Conservation (phyloP, 2,113 vertebrate species). For the Archilochus colubris region DNA sequence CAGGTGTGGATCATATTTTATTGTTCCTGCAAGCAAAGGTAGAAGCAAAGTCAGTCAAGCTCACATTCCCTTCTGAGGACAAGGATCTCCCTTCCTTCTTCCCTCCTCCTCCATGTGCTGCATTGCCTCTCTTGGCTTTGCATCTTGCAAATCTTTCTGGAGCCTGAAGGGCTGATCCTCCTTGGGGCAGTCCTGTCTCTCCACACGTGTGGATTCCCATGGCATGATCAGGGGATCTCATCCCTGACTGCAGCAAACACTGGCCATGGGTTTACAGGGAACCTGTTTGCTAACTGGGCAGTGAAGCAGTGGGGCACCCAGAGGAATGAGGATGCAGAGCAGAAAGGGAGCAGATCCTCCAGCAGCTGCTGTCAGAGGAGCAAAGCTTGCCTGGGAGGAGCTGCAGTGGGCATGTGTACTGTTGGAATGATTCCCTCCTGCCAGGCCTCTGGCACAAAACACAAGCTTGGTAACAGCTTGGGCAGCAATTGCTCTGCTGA, state of each 20-base stretch:
- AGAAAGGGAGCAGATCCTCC: neutral
- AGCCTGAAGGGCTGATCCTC: neutral
- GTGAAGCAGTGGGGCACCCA: neutral
- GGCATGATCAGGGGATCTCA: neutral
- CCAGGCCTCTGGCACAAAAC: neutral
- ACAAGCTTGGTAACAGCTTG: neutral
- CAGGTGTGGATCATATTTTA: neutral
- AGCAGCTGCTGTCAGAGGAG: neutral
- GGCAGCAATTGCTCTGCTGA: neutral
- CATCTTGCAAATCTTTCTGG: neutral
- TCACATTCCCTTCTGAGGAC: fast-evolving
- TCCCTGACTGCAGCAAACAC: neutral
- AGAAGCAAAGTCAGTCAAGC: neutral
- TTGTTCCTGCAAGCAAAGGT: neutral
- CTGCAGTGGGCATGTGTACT: neutral
- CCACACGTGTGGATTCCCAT: fast-evolving
- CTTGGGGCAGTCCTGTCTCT: neutral
- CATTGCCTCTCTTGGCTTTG: neutral
- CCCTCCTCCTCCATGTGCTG: neutral
- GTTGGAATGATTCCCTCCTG: slow-evolving; percentile 17
- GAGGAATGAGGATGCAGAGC: fast-evolving
- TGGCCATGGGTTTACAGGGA: neutral
- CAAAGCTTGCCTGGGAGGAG: neutral
- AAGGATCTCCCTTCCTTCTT: neutral
- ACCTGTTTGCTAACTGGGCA: neutral